Base-by-base conservation (phyloP, 1,140 invertebrate species). In the Harlomillsia oculata region DNA sequence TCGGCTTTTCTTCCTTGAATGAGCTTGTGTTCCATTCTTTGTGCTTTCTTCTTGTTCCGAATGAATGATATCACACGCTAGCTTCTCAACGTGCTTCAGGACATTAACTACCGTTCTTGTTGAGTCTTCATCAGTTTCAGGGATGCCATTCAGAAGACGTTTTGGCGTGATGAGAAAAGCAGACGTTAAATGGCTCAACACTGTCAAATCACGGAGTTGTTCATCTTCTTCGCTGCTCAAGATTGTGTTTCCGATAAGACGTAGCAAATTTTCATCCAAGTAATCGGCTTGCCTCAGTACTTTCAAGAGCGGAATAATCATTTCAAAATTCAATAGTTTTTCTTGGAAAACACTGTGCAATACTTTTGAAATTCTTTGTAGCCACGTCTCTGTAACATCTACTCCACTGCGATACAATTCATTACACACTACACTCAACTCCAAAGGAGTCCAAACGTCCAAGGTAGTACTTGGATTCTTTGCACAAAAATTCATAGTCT, bases 211-310 rank as follows among this genome's bases (percentile, higher is more conserved):
- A 4, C 11, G 16, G 16, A 50, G 28, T 25, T 37, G 20, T 6
- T 50, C 34, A 16, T 23, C 32, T 37, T 37, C 39, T 37, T 50
- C 34, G 26, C 39, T 39, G 28, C 39, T 30, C 37, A 53, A 20
- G 26, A 53, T 53, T 30, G 43, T 26, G 28, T 28, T 32, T 1
- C 23, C 0, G 13, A 53, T 11, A 43, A 14, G n/a, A 44, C 39
- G 41, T 40, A 53, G 21, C 16, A 53, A n/a, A 29, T 21, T 13
- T n/a, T 29, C 36, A 2, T 53, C 51, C n/a, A 53, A 20, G 16
- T 41, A 40, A 53, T 53, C 43, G 23, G 28, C 51, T 43, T 53
- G 51, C 18, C 51, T 37, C n/a, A 53, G 26, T 29, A 44, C n/a
- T 53, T 53, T 53, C 26, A 53, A 21, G 6, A 53, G 5, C 14